Evolutionary conservation across 2,113 vertebrate species (phyloP).

Genomic region (Sitta europaea): DNA sequence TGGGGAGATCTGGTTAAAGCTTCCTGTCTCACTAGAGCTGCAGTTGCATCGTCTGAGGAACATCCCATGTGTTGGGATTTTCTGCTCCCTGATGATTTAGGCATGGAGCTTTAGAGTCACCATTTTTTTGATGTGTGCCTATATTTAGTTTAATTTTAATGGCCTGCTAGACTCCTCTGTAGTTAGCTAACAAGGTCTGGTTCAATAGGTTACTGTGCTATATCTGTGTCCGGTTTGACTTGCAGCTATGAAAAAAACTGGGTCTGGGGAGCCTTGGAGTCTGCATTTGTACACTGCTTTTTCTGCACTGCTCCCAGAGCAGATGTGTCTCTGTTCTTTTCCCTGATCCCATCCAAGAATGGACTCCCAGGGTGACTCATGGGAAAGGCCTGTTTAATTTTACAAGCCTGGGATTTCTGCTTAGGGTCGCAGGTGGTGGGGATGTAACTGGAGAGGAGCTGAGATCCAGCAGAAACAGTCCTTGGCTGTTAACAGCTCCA

Average conservation of each 20-base stretch:
- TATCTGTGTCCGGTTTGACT: background rate
- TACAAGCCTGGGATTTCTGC: slow-evolving; percentile 2
- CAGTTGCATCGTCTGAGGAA: background rate
- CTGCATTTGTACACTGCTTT: background rate
- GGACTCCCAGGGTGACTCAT: background rate
- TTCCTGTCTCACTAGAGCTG: background rate
- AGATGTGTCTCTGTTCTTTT: background rate
- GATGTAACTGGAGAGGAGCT: background rate
- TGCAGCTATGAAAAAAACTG: background rate
- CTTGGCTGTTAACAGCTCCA: background rate
- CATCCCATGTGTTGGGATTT: background rate
- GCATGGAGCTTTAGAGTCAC: background rate
- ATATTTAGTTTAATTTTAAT: slow-evolving; percentile 27
- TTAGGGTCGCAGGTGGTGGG: background rate
- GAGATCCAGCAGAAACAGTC: background rate
- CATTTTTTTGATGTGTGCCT: background rate
- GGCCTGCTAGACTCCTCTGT: background rate
- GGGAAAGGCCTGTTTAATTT: background rate
- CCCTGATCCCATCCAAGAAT: background rate
- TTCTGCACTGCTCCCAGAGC: background rate
- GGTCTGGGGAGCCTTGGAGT: background rate
- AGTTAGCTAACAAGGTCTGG: background rate
- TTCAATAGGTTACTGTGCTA: slow-evolving; percentile 54
- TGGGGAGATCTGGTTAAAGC: background rate
- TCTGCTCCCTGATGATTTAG: background rate